Evolutionary conservation across 2,888 invertebrate genomes (phyloP).

Genomic region (Sarcophaga rosellei): DNA sequence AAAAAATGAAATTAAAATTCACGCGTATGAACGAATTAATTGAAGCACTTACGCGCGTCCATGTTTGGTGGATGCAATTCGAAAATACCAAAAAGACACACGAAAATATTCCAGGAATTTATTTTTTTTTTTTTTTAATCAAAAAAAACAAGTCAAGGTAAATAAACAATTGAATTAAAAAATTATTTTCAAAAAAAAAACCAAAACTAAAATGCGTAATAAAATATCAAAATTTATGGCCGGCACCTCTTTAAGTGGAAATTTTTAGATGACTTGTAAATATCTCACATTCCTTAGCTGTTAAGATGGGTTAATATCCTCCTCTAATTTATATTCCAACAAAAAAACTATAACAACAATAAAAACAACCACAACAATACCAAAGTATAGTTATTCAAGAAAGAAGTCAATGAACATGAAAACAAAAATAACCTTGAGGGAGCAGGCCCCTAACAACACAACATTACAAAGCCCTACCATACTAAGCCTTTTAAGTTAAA

Average conservation of each 20-base stretch:
- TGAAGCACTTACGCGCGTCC: slow-evolving; percentile 8
- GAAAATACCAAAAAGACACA: neutral
- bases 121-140: too few relatives aligned
- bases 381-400: neutral
- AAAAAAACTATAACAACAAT: slow-evolving; percentile 9
- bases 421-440: slow-evolving; percentile 75
- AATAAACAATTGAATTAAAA: slow-evolving; percentile 1
- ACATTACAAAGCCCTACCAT: neutral
- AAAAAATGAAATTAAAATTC: too few relatives aligned
- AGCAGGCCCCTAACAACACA: neutral
- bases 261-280: neutral
- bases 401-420: slow-evolving; percentile 77
- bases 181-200: neutral
- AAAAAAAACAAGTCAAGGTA: neutral
- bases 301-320: slow-evolving; percentile 7
- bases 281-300: neutral
- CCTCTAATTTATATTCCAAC: slow-evolving; percentile 13
- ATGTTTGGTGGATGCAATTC: slow-evolving; percentile 7
- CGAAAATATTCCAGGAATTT: neutral
- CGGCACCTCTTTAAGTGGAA: neutral
- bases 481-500: too few relatives aligned
- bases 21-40: neutral
- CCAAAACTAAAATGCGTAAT: slow-evolving; percentile 17
- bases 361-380: neutral
- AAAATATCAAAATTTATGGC: neutral